phyloP scores from a whole-genome alignment of 2,113 vertebrate species.

The Anoura caudifer region DNA sequence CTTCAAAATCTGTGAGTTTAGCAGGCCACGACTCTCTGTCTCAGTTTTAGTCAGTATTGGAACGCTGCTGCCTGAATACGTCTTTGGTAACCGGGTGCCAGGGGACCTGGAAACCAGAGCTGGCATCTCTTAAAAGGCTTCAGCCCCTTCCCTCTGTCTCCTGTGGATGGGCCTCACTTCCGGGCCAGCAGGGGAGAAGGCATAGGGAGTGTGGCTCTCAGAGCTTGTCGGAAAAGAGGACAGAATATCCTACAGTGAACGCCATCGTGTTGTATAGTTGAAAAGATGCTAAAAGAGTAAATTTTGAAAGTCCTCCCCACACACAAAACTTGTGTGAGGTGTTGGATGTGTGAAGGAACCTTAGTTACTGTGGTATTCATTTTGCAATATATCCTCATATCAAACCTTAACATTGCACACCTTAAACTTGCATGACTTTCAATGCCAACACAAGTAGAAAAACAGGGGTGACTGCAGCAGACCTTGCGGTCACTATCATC shows the following conservation, averaged over 20 bases:
- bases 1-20: not conserved
- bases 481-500: fast-evolving
- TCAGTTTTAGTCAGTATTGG: not conserved
- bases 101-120: not conserved
- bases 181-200: fast-evolving
- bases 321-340: not conserved
- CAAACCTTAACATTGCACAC: too few species aligned
- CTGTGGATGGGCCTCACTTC: not conserved
- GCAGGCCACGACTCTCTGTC: fast-evolving
- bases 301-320: too few species aligned
- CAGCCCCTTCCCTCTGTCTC: fast-evolving
- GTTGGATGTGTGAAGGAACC: too few species aligned
- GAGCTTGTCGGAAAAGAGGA: not conserved
- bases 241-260: too few species aligned
- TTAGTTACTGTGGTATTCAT: too few species aligned
- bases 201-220: fast-evolving
- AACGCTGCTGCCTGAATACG: not conserved
- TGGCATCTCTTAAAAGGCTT: not conserved
- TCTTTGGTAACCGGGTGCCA: not conserved
- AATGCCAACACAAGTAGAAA: not conserved
- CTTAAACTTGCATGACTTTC: too few species aligned
- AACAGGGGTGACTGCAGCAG: not conserved
- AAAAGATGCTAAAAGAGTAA: too few species aligned
- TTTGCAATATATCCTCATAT: too few species aligned
- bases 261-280: too few species aligned